phyloP scores from a whole-genome alignment of 2,797 vertebrate genomes.

The Thamnophis elegans region DNA sequence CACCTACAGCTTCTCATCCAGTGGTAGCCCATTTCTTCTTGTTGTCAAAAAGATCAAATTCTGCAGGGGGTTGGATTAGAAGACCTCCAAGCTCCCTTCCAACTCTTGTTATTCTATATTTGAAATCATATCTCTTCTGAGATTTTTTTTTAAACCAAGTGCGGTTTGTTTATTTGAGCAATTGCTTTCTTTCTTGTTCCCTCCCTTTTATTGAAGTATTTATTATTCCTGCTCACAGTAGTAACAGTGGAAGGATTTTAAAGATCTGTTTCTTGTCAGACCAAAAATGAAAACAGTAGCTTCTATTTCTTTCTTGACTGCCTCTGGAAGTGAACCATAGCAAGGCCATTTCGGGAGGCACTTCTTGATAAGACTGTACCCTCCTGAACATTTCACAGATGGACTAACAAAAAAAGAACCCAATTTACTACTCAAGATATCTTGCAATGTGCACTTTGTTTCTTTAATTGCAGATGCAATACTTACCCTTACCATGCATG shows the following conservation, averaged over 20 bases:
- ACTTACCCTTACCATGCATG: background rate
- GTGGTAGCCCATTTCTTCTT: background rate
- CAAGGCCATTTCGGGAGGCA: background rate
- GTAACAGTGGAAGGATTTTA: background rate
- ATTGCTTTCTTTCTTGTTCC: background rate
- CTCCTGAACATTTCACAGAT: background rate
- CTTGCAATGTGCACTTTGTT: background rate
- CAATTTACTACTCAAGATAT: background rate
- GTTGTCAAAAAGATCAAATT: background rate
- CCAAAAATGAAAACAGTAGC: background rate
- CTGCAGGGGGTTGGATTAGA: no score
- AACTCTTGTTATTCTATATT: no score
- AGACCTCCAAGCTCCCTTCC: no score
- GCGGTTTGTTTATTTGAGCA: background rate
- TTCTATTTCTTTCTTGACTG: background rate
- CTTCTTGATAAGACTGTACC: background rate
- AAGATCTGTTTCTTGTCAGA: background rate
- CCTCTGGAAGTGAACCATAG: background rate
- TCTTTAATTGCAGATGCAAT: background rate
- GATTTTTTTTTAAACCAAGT: background rate
- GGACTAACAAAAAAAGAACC: background rate
- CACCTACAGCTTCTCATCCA: background rate
- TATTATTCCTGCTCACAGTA: background rate
- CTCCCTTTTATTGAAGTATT: background rate
- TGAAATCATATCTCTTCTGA: background rate